Evolutionary conservation across 1,140 invertebrate species (phyloP).

Genomic region (Eupeodes corollae): DNA sequence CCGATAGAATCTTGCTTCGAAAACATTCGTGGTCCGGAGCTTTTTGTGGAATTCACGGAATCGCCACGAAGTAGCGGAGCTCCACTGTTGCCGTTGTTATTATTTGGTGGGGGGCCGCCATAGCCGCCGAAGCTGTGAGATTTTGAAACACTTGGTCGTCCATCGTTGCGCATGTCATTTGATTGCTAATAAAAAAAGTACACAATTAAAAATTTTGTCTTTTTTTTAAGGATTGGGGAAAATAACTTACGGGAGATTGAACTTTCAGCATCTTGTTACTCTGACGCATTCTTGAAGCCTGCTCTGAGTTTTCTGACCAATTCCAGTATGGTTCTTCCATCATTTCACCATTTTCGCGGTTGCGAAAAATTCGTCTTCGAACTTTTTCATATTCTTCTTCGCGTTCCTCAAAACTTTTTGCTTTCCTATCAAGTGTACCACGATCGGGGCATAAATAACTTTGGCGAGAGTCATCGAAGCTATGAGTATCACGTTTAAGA

Average conservation of each 20-base stretch:
- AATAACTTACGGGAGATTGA: constrained; percentile 21
- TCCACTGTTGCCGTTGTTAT: constrained; percentile 13
- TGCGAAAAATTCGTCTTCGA: constrained; percentile 69
- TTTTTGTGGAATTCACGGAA: constrained; percentile 36
- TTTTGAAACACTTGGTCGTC: constrained; percentile 59
- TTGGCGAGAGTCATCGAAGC: constrained; percentile 53
- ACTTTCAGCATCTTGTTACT: constrained; percentile 34
- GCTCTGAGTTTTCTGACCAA: constrained; percentile 18
- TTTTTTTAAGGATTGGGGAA: not conserved
- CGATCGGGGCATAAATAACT: constrained; percentile 43
- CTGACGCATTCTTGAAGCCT: constrained; percentile 10
- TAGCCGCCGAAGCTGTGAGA: constrained; percentile 80
- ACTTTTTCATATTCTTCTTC: constrained; percentile 79
- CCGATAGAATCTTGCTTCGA: constrained; percentile 65
- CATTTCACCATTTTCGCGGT: constrained; percentile 18
- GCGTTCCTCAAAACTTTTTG: constrained; percentile 82
- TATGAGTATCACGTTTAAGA: constrained; percentile 68
- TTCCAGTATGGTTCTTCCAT: constrained; percentile 19
- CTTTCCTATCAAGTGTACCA: constrained; percentile 55
- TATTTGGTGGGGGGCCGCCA: constrained; percentile 38
- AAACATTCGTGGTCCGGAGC: constrained; percentile 45
- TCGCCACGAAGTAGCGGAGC: constrained; percentile 7
- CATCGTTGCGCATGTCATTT: constrained; percentile 38
- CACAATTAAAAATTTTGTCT: not conserved
- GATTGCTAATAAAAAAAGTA: constrained; percentile 36